A percentile compares a stretch with the other conserved stretches of the same genome.
Evolutionary conservation across 2,888 invertebrate genomes (phyloP).

Genomic region (Stenichneumon culpator): DNA sequence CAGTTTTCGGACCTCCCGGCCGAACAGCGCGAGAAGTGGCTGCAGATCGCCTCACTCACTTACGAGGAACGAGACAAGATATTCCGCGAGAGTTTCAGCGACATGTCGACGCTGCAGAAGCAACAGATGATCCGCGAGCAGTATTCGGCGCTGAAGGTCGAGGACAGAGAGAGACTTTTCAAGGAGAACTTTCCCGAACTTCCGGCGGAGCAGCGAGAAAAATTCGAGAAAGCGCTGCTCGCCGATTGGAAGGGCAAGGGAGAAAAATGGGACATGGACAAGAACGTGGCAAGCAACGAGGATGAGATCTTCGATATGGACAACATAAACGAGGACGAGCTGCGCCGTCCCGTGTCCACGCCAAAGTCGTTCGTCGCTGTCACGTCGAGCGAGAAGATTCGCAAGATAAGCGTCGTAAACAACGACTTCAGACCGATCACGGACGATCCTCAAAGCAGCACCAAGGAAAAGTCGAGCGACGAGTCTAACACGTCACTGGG

Average conservation of each 20-base stretch:
- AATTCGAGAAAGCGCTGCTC: constrained; percentile 86
- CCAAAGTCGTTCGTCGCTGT: constrained; percentile 86
- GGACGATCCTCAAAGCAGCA: constrained; percentile 77
- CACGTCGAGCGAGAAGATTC: constrained; percentile 86
- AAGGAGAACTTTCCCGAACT: constrained; percentile 84
- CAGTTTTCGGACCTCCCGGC: constrained; percentile 82
- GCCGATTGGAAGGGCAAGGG: constrained; percentile 86
- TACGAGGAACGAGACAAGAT: constrained; percentile 82
- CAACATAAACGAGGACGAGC: constrained; percentile 86
- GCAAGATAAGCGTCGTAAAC: constrained; percentile 88
- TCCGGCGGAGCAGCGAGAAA: constrained; percentile 85
- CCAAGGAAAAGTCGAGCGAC: constrained; percentile 80
- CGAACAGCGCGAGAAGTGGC: constrained; percentile 82
- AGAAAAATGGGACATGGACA: constrained; percentile 68
- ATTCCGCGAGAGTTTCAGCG: constrained; percentile 80
- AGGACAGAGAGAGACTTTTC: constrained; percentile 82
- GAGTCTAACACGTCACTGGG: constrained; percentile 78
- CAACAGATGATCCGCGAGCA: constrained; percentile 83
- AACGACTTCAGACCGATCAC: constrained; percentile 89
- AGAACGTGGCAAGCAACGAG: constrained; percentile 77
- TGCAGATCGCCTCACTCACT: constrained; percentile 83
- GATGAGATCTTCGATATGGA: constrained; percentile 91
- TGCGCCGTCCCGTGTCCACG: constrained; percentile 72
- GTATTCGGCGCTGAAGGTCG: constrained; percentile 82
- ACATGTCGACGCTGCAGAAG: constrained; percentile 81